A percentile compares a stretch with the other conserved stretches of the same genome.
Conservation (phyloP, 2,113 vertebrate genomes). For the Zingel zingel region DNA sequence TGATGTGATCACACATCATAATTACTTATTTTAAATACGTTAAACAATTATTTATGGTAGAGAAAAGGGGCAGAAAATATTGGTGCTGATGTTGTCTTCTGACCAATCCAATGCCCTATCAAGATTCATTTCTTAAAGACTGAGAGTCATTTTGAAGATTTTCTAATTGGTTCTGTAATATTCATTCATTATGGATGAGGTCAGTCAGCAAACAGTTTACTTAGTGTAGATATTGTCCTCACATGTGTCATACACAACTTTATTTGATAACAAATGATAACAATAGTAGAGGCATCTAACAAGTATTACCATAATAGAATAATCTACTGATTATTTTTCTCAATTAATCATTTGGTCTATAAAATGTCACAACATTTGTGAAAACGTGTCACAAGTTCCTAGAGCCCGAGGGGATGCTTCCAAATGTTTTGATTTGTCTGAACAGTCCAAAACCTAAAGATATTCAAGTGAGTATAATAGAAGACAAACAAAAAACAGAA, state of each 20-base stretch:
- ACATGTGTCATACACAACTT: background rate
- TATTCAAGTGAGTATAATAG: background rate
- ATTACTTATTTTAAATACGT: constrained; percentile 4
- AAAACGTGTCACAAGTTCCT: background rate
- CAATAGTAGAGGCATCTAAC: background rate
- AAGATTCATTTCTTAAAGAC: background rate
- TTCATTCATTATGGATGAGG: background rate
- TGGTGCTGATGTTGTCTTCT: background rate
- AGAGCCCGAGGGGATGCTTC: background rate
- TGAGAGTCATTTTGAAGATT: background rate
- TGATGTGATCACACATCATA: background rate
- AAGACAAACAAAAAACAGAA: background rate
- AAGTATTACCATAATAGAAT: background rate
- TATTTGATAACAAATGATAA: background rate
- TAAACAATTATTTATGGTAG: background rate
- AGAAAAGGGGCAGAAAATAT: background rate
- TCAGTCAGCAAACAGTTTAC: background rate
- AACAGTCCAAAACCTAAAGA: background rate
- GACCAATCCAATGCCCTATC: background rate
- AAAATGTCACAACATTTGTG: background rate
- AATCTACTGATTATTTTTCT: background rate
- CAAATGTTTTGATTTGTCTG: background rate
- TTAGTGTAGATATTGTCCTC: background rate
- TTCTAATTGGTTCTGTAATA: background rate
- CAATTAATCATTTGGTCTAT: background rate